Base-by-base conservation (phyloP, 2,888 invertebrate species). In the Polietes domitor region DNA sequence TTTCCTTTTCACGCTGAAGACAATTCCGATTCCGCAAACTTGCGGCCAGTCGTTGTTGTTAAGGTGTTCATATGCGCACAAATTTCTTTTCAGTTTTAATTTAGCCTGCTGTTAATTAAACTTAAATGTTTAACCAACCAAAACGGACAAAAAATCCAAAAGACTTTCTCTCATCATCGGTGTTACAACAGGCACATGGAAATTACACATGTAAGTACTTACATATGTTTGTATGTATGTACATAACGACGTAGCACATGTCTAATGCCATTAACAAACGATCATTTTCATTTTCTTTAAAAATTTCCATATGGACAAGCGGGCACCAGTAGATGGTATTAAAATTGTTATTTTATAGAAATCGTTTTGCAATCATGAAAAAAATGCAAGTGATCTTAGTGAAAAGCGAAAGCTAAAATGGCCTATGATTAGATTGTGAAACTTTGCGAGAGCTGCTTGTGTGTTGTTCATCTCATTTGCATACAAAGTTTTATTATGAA, bases 111-210 rank as follows among this genome's bases (percentile, higher is more conserved):
- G 68, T 43, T 68, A 68, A 68, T 68, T 68, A 68, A 61, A 68
- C 24, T 68, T 24, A n/a, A 43, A 41, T 0, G 21, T 68, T 68
- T 43, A 68, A 43, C 43, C 68, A 68, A 24, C 43, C 68, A 43
- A 68, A 68, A 41, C 68, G 17, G 68, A 32, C 26, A 15, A 65
- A 15, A 63, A 68, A 10, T 24, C 43, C 10, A 43, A 28, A 68
- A 37, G 41, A 68, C 68, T 68, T 68, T 68, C 68, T 43, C 68
- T 19, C 68, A 58, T 37, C 43, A 43, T 37, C 43, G 24, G 68
- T 24, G 43, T 68, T 68, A 68, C n/a, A 47, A 68, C 43, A 68
- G 68, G 24, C 68, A 43, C n/a, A 68, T 12, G 65, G 19, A 41
- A 68, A 68, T 68, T 41, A 68, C 43, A 65, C 41, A 65, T 37